These are phyloP conservation scores for Molorchus minor DNA, from an alignment of 2,888 invertebrate species.

Conservation along the genomic window DNA sequence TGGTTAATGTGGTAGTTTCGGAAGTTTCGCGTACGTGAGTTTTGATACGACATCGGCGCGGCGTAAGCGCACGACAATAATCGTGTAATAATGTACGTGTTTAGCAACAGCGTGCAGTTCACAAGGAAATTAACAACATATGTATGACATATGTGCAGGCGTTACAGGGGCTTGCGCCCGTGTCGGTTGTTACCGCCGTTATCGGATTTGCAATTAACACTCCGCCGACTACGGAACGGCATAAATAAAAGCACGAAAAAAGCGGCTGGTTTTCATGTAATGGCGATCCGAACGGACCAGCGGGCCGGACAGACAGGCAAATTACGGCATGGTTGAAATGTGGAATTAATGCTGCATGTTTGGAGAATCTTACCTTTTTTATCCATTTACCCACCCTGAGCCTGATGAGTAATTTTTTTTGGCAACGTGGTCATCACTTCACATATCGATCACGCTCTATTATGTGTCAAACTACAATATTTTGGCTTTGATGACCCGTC, in stretches of 20 bases:
- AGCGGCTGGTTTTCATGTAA: constrained; percentile 34
- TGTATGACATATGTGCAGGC: constrained; percentile 40
- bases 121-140: constrained; percentile 41
- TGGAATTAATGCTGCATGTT: constrained; percentile 39
- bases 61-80: constrained; percentile 4
- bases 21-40: background rate
- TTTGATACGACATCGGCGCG: background rate
- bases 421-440: no score
- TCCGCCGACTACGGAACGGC: constrained; percentile 36
- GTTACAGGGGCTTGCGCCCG: constrained; percentile 18
- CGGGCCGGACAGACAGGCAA: constrained; percentile 38
- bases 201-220: constrained; percentile 45
- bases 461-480: no score
- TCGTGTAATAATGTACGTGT: constrained; percentile 12
- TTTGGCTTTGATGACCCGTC: no score
- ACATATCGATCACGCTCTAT: no score
- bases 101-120: constrained; percentile 19
- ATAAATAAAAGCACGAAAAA: constrained; percentile 42
- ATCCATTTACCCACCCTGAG: no score
- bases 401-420: no score
- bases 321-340: constrained; percentile 39
- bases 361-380: constrained; percentile 22
- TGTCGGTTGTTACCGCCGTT: constrained; percentile 41
- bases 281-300: constrained; percentile 40
- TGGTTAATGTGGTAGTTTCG: no score